Evolutionary conservation across 1,140 invertebrate species (phyloP).

Genomic region (Lasioglossum baleicum): DNA sequence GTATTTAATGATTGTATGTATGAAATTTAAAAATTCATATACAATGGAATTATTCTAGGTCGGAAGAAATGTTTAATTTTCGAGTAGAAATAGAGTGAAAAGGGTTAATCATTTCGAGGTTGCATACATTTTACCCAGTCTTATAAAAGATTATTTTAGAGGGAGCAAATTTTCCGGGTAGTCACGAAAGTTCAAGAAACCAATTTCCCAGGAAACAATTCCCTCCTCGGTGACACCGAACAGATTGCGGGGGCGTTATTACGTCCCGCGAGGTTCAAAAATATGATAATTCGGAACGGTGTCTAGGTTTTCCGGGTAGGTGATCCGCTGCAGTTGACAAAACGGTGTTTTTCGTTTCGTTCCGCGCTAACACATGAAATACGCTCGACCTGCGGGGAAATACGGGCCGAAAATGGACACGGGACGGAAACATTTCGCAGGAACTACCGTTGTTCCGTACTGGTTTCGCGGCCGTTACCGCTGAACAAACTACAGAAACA

Average conservation of each 20-base stretch:
- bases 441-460: no score
- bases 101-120: no score
- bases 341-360: conserved; percentile 5
- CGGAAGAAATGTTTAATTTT: no score
- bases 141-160: no score
- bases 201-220: not conserved
- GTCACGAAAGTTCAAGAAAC: not conserved
- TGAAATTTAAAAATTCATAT: no score
- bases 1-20: no score
- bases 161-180: no score
- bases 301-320: not conserved
- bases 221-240: no score
- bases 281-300: not conserved
- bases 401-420: conserved; percentile 21
- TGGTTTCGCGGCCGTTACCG: not conserved
- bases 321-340: conserved; percentile 4
- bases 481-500: not conserved
- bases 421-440: no score
- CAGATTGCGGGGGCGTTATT: not conserved
- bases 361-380: conserved; percentile 25
- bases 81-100: no score
- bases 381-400: not conserved
- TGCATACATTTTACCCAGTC: no score
- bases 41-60: no score
- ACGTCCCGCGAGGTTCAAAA: not conserved